phyloP scores from a whole-genome alignment of 1,140 invertebrate species.

The Neomicropteryx cornuta region DNA sequence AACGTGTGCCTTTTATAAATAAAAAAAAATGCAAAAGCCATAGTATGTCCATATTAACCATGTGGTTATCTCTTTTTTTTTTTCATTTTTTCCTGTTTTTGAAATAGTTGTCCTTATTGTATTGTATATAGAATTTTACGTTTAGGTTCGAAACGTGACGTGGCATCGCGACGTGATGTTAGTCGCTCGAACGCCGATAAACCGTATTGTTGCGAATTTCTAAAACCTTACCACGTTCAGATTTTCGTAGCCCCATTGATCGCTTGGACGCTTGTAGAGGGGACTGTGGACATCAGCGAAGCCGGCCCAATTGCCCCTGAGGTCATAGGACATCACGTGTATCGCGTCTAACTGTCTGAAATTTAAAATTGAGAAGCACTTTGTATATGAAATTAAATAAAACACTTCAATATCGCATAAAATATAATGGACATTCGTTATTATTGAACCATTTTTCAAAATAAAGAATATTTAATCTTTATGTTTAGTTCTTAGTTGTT shows the following conservation, averaged over 20 bases:
- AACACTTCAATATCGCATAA: not conserved
- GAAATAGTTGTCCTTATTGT: too few relatives aligned
- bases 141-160: too few relatives aligned
- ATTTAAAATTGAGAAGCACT: constrained; percentile 3
- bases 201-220: not conserved
- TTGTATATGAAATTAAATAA: not conserved
- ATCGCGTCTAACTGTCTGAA: constrained; percentile 62
- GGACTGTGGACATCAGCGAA: constrained; percentile 81
- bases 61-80: too few relatives aligned
- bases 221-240: constrained; percentile 66
- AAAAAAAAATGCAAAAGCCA: too few relatives aligned
- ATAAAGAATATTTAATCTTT: too few relatives aligned
- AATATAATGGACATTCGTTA: not conserved
- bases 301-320: constrained; percentile 85
- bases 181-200: not conserved
- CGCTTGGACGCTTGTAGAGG: constrained; percentile 69
- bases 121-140: too few relatives aligned
- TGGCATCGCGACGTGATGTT: too few relatives aligned
- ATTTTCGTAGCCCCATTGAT: constrained; percentile 79
- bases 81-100: too few relatives aligned
- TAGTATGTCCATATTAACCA: too few relatives aligned
- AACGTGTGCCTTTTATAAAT: too few relatives aligned
- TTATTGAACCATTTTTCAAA: not conserved
- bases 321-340: constrained; percentile 85
- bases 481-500: too few relatives aligned